Base-by-base conservation (phyloP, 2,888 invertebrate genomes). In the Tubulanus polymorphus region DNA sequence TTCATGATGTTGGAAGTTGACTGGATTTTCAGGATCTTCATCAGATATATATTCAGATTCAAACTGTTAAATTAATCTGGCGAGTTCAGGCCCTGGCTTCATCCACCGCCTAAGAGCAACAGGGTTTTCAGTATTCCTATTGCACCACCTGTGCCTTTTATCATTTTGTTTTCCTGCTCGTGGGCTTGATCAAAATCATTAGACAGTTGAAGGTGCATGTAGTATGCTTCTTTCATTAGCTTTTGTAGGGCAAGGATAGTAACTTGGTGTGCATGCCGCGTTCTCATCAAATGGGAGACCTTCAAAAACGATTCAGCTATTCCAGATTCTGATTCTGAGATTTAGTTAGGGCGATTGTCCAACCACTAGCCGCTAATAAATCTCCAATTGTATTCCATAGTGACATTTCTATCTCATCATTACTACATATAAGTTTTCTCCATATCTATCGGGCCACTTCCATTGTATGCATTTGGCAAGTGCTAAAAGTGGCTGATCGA, bases 121-220 rank as follows among this genome's bases (percentile, higher is more conserved):
- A 10, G 55, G 52, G 25, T 58, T 63, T 48, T 57, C 60, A 23
- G 62, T 63, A 56, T 12, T 10, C 60, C 63, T 2, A 62, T 52
- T 30, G 53, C 59, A 8, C 63, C 61, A 29, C 62, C 57, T 20
- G 48, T 48, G 10, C 54, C 62, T 50, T 61, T 63, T 25, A 61
- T 47, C 5, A 56, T 5, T 12, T 37, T 49, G 48, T 63, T 64
- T 18, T 57, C 37, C 30, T 64, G 63, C 27, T 62, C 61, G 41
- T 63, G 64, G 15, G 50, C 54, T 23, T 63, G 63, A 29, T 64
- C 62, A 45, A 61, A 15, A 12, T n/a, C n/a, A n/a, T 32, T 32
- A n/a, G 10, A 12, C 6, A 62, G 51, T 28, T 54, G 30, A 3
- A 51, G 20, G 2, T 51, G 32, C n/a, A 15, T 46, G 10, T 12